These are phyloP conservation scores for Teleogryllus occipitalis DNA, from an alignment of 1,140 invertebrate genomes.

Conservation along the genomic window DNA sequence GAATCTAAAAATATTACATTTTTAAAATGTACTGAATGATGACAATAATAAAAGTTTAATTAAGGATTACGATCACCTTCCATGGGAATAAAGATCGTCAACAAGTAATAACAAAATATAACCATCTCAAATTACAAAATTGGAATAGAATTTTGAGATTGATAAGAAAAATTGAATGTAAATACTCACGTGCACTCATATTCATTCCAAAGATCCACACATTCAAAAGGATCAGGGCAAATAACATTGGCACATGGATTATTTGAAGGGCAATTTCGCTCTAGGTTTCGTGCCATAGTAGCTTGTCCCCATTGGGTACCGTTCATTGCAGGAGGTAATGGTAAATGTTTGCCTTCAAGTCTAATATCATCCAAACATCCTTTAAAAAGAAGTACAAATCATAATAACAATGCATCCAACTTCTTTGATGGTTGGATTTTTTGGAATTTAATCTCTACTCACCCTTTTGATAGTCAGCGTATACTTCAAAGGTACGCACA, in stretches of 20 bases:
- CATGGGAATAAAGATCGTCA: too few relatives aligned
- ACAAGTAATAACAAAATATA: too few relatives aligned
- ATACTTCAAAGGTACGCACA: slow-evolving; percentile 84
- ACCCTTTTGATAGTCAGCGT: slow-evolving; percentile 92
- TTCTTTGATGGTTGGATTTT: background rate
- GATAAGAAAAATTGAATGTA: background rate
- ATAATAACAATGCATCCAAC: background rate
- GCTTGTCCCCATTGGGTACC: slow-evolving; percentile 91
- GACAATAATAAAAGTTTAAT: background rate
- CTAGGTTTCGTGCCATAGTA: slow-evolving; percentile 82
- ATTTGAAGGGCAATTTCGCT: slow-evolving; percentile 84
- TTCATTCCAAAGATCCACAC: slow-evolving; percentile 92
- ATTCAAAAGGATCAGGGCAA: slow-evolving; percentile 88
- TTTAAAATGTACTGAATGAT: background rate
- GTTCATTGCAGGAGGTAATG: slow-evolving; percentile 84
- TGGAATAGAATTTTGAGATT: background rate
- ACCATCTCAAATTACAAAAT: background rate
- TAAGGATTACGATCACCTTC: background rate
- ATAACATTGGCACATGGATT: slow-evolving; percentile 87
- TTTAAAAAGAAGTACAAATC: slow-evolving; percentile 30
- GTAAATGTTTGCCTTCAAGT: slow-evolving; percentile 84
- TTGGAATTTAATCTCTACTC: slow-evolving; percentile 22
- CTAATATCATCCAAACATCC: slow-evolving; percentile 78
- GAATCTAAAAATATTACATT: background rate
- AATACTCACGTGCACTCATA: slow-evolving; percentile 92